A percentile compares a stretch with the other conserved stretches of the same genome.
phyloP scores from a whole-genome alignment of 2,797 vertebrate genomes.

The Borostomias antarcticus region DNA sequence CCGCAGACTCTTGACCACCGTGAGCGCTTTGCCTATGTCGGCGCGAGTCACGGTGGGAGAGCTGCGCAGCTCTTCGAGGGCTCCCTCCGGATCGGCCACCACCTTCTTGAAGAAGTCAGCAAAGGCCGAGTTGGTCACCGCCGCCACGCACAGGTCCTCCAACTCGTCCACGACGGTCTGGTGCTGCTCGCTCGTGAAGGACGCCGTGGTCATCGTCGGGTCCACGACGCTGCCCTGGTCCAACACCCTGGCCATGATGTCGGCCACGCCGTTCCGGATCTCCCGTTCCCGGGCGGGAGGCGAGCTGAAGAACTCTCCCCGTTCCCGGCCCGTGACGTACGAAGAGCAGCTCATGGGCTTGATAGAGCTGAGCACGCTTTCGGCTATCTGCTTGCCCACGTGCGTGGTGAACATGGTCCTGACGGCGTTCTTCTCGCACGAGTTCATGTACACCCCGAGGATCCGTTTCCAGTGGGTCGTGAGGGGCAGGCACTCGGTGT shows the following conservation, averaged over 20 bases:
- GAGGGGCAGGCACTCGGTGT: background rate
- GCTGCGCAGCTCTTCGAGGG: background rate
- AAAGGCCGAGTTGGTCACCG: slow-evolving; percentile 6
- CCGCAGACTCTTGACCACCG: slow-evolving; percentile 2
- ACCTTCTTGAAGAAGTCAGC: slow-evolving; percentile 4
- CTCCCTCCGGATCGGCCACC: slow-evolving; percentile 4
- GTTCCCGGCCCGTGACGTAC: slow-evolving; percentile 3
- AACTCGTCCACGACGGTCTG: slow-evolving; percentile 5
- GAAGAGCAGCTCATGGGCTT: slow-evolving; percentile 7
- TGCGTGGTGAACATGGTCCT: slow-evolving; percentile 4
- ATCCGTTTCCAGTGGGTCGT: slow-evolving; percentile 3
- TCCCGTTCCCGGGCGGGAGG: slow-evolving; percentile 2
- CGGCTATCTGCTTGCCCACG: background rate
- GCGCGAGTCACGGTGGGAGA: slow-evolving; percentile 1
- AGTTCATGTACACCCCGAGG: slow-evolving; percentile 1
- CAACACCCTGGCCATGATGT: slow-evolving; percentile 2
- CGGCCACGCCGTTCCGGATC: slow-evolving; percentile 1
- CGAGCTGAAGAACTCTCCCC: slow-evolving; percentile 3
- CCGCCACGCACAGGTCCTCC: slow-evolving; percentile 1
- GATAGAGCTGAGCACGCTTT: background rate
- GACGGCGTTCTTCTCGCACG: background rate
- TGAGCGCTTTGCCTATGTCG: background rate
- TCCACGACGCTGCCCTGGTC: background rate
- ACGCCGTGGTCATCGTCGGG: slow-evolving; percentile 3
- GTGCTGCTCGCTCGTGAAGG: background rate